These are phyloP conservation scores for Meloidogyne exigua DNA, from an alignment of 1,140 invertebrate species.

Conservation along the genomic window DNA sequence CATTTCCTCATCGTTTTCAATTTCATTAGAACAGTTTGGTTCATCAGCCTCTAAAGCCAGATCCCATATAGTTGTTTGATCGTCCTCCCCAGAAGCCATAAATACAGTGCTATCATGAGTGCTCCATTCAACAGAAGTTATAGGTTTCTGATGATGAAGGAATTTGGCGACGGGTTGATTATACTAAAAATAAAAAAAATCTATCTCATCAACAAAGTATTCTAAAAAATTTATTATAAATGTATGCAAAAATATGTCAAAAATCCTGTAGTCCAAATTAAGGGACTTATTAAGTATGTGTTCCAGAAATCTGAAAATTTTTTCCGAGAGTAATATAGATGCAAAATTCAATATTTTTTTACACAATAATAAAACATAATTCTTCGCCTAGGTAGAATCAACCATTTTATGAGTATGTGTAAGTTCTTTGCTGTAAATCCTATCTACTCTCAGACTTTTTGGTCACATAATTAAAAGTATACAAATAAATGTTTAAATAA, in stretches of 20 bases:
- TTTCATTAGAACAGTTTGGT: background rate
- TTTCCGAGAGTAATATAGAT: too few species aligned
- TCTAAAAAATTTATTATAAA: background rate
- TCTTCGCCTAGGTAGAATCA: too few species aligned
- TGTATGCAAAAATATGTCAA: background rate
- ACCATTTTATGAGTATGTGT: too few species aligned
- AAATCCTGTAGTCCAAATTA: too few species aligned
- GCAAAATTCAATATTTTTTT: too few species aligned
- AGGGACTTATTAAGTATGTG: too few species aligned
- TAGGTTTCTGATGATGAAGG: conserved; percentile 84
- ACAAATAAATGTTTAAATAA: too few species aligned
- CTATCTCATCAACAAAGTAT: background rate
- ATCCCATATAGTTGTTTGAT: conserved; percentile 97
- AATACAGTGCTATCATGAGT: conserved; percentile 85
- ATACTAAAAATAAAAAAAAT: conserved; percentile 45
- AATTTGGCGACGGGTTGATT: conserved; percentile 81
- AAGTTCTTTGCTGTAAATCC: too few species aligned
- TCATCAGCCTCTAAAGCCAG: conserved; percentile 76
- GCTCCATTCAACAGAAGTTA: conserved; percentile 96
- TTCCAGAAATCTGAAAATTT: too few species aligned
- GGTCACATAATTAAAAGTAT: too few species aligned
- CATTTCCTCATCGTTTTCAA: background rate
- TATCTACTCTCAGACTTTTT: too few species aligned
- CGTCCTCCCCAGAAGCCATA: conserved; percentile 86
- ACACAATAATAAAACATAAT: too few species aligned